Base-by-base conservation (phyloP, 2,113 vertebrate genomes). In the Colistium nudipinnis region DNA sequence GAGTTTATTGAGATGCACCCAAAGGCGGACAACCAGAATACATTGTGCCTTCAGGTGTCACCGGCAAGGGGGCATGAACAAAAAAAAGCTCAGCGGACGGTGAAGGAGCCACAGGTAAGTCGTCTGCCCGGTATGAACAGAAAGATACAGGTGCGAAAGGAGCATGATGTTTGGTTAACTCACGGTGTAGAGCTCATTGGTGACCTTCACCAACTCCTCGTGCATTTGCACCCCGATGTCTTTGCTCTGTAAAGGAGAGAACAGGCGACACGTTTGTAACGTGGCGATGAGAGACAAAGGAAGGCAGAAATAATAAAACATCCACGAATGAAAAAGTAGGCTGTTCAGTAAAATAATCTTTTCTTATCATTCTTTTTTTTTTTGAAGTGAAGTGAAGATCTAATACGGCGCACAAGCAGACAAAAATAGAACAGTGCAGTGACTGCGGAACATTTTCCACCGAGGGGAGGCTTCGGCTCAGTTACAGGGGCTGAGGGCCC, bases 171-270 rank as follows among this genome's bases (percentile, higher is more conserved):
- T n/a, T 38, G 38, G 71, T 67, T 30, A 16, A 94, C 96, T 96
- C 86, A 98, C 96, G 6, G 96, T 98, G 91, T 98, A 98, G n/a
- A 98, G 95, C 87, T 98, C 96, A 0, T 96, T 98, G 74, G 96
- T 98, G 87, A 98, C 96, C 49, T 98, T 98, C 86, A 96, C 90
- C 1, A 98, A 92, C 54, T 98, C 96, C 51, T 98, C 96, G 0
- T 98, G 96, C 96, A 98, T 98, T 91, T 98, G 96, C 7, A 97
- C 90, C 10, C 96, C 96, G 14, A 98, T 97, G 77, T 98, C 96
- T 87, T 98, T 98, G 86, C 96, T 98, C 96, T 98, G 93, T n/a
- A 90, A 94, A 77, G 20, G 27, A 83, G 19, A 70, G 33, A 63
- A 66, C 2, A 74, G 27, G 48, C 30, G 27, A 62, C 12, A 6